phyloP scores from a whole-genome alignment of 2,113 vertebrate species.

The Seriola aureovittata region DNA sequence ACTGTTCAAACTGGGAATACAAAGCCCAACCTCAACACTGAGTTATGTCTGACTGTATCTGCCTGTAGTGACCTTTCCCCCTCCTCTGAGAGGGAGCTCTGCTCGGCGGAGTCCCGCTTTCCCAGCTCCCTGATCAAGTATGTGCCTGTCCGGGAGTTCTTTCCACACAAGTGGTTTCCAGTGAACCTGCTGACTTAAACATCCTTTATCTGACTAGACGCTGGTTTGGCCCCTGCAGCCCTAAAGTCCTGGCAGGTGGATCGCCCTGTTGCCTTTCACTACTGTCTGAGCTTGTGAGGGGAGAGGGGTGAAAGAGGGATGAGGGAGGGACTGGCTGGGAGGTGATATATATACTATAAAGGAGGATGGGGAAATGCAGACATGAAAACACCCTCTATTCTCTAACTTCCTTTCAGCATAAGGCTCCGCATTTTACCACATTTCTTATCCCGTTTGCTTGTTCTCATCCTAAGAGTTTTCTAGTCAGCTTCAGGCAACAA shows the following conservation, averaged over 20 bases:
- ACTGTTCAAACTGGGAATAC: conserved; percentile 18
- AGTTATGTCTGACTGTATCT: conserved; percentile 54
- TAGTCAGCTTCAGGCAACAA: conserved; percentile 17
- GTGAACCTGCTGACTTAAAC: conserved; percentile 63
- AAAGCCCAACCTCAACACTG: conserved; percentile 31
- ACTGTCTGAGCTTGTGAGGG: conserved; percentile 3
- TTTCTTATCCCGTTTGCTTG: not conserved
- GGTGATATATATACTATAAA: not conserved
- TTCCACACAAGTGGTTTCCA: conserved; percentile 69
- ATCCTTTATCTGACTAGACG: conserved; percentile 52
- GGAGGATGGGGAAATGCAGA: conserved; percentile 19
- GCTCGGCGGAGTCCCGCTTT: conserved; percentile 15
- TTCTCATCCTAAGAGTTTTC: conserved; percentile 11
- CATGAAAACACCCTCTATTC: conserved; percentile 23
- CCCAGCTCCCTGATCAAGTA: conserved; percentile 47
- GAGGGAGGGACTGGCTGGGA: not conserved
- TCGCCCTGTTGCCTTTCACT: conserved; percentile 20
- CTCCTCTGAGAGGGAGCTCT: conserved; percentile 32
- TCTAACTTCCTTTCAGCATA: conserved; percentile 5
- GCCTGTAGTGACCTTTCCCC: conserved; percentile 46
- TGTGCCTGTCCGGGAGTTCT: conserved; percentile 50
- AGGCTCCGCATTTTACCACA: not conserved
- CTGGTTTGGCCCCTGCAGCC: conserved; percentile 44
- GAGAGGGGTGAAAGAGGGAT: conserved; percentile 11
- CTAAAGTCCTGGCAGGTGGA: conserved; percentile 59